Conservation (phyloP, 1,140 invertebrate genomes). For the Orussus abietinus region DNA sequence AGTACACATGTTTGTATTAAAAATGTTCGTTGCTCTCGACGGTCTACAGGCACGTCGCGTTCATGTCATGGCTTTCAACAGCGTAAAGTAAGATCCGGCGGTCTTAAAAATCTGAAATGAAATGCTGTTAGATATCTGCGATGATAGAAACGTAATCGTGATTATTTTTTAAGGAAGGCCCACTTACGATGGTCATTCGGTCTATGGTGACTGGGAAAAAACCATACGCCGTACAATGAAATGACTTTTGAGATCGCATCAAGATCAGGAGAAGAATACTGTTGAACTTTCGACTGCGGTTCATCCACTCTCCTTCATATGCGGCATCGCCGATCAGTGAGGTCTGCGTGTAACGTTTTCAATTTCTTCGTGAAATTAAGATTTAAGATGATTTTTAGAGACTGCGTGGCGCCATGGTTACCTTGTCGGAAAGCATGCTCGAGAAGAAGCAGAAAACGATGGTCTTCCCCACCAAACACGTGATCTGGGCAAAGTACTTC, state of each 20-base stretch:
- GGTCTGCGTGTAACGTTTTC: too few species aligned
- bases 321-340: not conserved
- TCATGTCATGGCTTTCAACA: conserved; percentile 3
- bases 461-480: not conserved
- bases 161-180: not conserved
- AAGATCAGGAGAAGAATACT: conserved; percentile 6
- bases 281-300: conserved; percentile 9
- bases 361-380: too few species aligned
- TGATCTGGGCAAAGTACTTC: not conserved
- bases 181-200: conserved; percentile 9
- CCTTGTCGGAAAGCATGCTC: not conserved
- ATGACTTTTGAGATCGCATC: conserved; percentile 9
- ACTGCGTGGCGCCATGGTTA: too few species aligned
- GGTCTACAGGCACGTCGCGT: too few species aligned
- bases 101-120: conserved; percentile 2
- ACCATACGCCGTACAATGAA: conserved; percentile 9
- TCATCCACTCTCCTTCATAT: conserved; percentile 4
- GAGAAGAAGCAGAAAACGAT: not conserved
- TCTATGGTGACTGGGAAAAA: conserved; percentile 1
- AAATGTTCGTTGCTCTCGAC: too few species aligned
- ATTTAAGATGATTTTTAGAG: too few species aligned
- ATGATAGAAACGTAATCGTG: not conserved
- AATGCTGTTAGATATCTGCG: not conserved
- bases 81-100: conserved; percentile 3
- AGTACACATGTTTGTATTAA: too few species aligned